A percentile compares a stretch with the other conserved stretches of the same genome.
phyloP scores from a whole-genome alignment of 1,140 invertebrate species.

The Gonatopus flavifemur region DNA sequence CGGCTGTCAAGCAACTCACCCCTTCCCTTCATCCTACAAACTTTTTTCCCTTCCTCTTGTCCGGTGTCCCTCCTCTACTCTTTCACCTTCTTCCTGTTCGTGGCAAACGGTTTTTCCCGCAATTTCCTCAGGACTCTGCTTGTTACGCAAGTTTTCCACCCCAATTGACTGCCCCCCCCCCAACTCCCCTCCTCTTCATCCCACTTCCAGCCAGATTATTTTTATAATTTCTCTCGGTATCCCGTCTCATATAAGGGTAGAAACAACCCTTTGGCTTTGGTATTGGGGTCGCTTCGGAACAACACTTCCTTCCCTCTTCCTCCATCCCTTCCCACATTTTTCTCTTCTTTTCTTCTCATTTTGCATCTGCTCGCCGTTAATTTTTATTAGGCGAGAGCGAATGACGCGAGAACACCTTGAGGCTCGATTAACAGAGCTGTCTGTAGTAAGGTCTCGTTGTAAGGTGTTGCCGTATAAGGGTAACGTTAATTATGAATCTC shows the following conservation, averaged over 20 bases:
- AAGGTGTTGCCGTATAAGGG: too few relatives aligned
- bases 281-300: constrained; percentile 34
- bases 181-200: constrained; percentile 1
- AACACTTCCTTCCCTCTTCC: constrained; percentile 27
- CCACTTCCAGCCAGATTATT: constrained; percentile 33
- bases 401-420: constrained; percentile 37
- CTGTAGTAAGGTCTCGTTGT: constrained; percentile 35
- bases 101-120: constrained; percentile 38
- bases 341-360: too few relatives aligned
- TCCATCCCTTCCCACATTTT: too few relatives aligned
- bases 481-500: too few relatives aligned
- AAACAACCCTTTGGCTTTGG: constrained; percentile 36
- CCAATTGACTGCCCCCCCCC: constrained; percentile 40
- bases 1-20: too few relatives aligned
- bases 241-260: constrained; percentile 18
- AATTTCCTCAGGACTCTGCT: constrained; percentile 39
- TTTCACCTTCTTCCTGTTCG: constrained; percentile 31
- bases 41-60: constrained; percentile 9
- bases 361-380: constrained; percentile 37
- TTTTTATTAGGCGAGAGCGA: constrained; percentile 41
- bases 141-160: constrained; percentile 45
- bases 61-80: too few relatives aligned
- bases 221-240: constrained; percentile 45
- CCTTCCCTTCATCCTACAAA: background rate
- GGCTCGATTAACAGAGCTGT: constrained; percentile 37